Conservation (phyloP, 2,113 vertebrate species). For the Atrichornis clamosus region DNA sequence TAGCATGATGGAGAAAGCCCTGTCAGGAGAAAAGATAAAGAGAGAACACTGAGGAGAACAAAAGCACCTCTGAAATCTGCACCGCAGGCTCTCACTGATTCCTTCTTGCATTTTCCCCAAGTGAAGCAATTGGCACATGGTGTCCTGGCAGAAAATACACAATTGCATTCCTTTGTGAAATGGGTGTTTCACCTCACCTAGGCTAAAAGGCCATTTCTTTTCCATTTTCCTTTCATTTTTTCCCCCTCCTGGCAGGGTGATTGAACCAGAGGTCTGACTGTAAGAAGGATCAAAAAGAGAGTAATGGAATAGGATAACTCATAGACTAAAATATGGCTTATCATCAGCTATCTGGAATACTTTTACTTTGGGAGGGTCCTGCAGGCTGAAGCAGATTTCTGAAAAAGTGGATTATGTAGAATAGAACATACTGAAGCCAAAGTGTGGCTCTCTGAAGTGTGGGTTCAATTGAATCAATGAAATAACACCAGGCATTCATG, state of each 20-base stretch:
- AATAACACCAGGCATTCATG: neutral
- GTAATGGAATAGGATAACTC: neutral
- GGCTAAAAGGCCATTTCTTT: neutral
- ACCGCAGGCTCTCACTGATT: neutral
- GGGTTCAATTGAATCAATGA: neutral
- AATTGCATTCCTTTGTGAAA: neutral
- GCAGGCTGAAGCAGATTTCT: neutral
- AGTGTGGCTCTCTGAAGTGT: neutral
- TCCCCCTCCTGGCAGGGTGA: neutral
- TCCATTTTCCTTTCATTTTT: neutral
- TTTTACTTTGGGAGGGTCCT: neutral
- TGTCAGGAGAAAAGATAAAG: neutral
- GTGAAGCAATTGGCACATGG: neutral
- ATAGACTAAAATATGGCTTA: neutral
- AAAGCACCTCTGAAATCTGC: neutral
- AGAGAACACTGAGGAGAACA: neutral
- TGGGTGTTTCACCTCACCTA: neutral
- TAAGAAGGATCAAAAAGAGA: neutral
- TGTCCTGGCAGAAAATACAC: neutral
- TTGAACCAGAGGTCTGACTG: neutral
- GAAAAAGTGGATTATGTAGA: neutral
- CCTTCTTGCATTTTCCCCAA: neutral
- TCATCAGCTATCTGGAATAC: neutral
- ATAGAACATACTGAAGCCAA: neutral
- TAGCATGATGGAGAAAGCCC: slow-evolving; percentile 16